Evolutionary conservation across 2,113 vertebrate species (phyloP), one percentile per base, ranked within the genome.

Genomic region (Connochaetes taurinus): DNA sequence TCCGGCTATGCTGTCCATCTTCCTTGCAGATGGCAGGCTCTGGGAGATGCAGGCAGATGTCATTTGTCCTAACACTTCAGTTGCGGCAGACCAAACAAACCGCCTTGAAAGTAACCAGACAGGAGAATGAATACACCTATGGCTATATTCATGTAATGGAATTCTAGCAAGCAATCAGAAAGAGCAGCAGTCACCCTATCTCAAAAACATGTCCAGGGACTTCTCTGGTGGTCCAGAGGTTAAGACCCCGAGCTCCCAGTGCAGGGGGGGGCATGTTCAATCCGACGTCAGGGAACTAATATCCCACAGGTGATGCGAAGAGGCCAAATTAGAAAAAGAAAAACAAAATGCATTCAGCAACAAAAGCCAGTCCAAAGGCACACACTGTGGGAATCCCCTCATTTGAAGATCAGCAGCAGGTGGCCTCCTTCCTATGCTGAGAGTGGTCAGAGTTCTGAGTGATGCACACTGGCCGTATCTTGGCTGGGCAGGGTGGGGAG

Each of bases 151-250:
- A 4, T 0, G 3, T 1, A 1, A 16, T 0, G 17, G 55, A 71
- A 23, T 19, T 12, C 5, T 2, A 21, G 27, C 2, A 12, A 17
- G 71, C 47, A 2, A 9, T 3, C 15, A n/a, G 25, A 27, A 62
- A 31, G 4, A 10, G 7, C 31, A 2, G 12, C 23, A 1, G 9
- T 3, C 0, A 9, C 4, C 0, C 0, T 7, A 6, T 31, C 60
- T 90, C 53, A 6, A 23, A 64, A 55, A 23, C 33, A 2, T 0
- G 31, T 10, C 1, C n/a, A 33, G 45, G 45, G 29, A 31, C 45
- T 50, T 50, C 43, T 45, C 76, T 50, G 45, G 45, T 9, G 15
- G 76, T 5, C 4, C 76, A 80, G 76, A 47, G 76, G 29, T 31
- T 50, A 33, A 47, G 76, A 80, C 4, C 27, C 27, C 0, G 15